Conservation (phyloP, 2,888 invertebrate genomes). For the Eulithis testata region DNA sequence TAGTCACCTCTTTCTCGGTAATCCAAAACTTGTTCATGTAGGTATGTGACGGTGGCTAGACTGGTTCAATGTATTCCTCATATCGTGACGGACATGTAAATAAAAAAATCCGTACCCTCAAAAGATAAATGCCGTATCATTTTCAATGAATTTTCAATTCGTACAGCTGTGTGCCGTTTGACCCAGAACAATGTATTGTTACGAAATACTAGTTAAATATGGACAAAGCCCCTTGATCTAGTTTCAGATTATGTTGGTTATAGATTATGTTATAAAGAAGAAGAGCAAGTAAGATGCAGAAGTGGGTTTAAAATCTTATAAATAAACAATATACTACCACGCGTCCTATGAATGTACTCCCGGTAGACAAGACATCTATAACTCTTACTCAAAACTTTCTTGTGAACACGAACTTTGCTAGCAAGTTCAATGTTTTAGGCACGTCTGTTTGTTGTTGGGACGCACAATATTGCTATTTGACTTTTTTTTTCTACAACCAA, state of each 20-base stretch:
- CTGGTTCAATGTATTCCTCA: background rate
- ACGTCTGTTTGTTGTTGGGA: too few species aligned
- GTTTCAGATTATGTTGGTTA: constrained; percentile 35
- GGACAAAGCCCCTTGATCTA: constrained; percentile 44
- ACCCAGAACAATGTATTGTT: constrained; percentile 44
- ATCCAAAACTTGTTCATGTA: too few species aligned
- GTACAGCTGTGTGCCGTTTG: constrained; percentile 31
- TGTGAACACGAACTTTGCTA: too few species aligned
- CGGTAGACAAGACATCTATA: background rate
- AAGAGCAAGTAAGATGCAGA: constrained; percentile 21
- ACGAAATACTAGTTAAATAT: constrained; percentile 45
- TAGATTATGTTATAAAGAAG: constrained; percentile 36
- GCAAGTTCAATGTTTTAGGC: too few species aligned
- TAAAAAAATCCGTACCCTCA: constrained; percentile 12
- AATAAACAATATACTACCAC: background rate
- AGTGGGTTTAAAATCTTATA: constrained; percentile 15
- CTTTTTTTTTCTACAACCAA: too few species aligned
- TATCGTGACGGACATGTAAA: background rate
- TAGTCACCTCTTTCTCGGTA: too few species aligned
- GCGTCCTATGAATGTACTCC: background rate
- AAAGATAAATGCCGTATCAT: constrained; percentile 30
- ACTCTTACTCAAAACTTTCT: background rate
- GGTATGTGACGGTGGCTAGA: background rate
- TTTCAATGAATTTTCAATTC: constrained; percentile 40
- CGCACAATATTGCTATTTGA: too few species aligned